Conservation (phyloP, 2,113 vertebrate species). For the Xenopus tropicalis region UCB_Xtro_10.0 CM004446.2:95797501-95798000, state of each 20-base stretch:
- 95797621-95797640: too few species aligned
- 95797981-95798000: constrained; percentile 83
- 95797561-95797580: too few species aligned
- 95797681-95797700: constrained; percentile 14
- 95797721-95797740: constrained; percentile 26
- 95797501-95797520: too few species aligned
- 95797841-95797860: constrained; percentile 12
- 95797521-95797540: too few species aligned
- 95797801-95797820: constrained; percentile 20
- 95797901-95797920: constrained; percentile 51
- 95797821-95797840: not conserved
- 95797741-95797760: not conserved
- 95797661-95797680: constrained; percentile 10
- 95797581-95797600: too few species aligned
- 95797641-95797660: too few species aligned
- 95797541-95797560: too few species aligned
- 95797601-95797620: too few species aligned
- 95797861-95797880: constrained; percentile 41
- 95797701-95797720: not conserved
- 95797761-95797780: constrained; percentile 42
- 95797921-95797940: constrained; percentile 58
- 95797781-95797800: constrained; percentile 26
- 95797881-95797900: constrained; percentile 41
- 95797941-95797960: constrained; percentile 75
- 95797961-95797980: constrained; percentile 92